A percentile compares a stretch with the other conserved stretches of the same genome.
These are phyloP conservation scores for Drosophila kanekoi DNA, from an alignment of 2,888 invertebrate genomes.

Conservation along the genomic window DNA sequence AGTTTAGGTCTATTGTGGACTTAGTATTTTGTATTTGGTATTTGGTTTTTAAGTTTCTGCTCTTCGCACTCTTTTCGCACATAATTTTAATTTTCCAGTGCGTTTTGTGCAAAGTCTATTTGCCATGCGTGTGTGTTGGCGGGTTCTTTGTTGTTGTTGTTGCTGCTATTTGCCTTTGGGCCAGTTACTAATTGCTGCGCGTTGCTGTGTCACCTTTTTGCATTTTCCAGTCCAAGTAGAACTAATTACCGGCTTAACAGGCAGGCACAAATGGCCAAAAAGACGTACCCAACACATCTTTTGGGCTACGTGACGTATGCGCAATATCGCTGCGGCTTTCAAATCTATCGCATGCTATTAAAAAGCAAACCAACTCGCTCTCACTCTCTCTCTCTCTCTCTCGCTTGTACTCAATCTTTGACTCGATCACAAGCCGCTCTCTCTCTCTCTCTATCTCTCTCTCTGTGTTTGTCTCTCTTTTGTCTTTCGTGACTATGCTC, in stretches of 20 bases:
- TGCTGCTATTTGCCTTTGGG: slow-evolving; percentile 18
- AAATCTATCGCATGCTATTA: slow-evolving; percentile 63
- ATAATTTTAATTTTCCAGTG: slow-evolving; percentile 49
- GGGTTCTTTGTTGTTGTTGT: slow-evolving; percentile 22
- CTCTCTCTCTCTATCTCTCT: background rate
- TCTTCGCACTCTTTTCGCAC: slow-evolving; percentile 47
- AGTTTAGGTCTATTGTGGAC: slow-evolving; percentile 21
- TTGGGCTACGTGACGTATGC: slow-evolving; percentile 52
- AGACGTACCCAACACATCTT: background rate
- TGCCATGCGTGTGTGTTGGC: slow-evolving; percentile 37
- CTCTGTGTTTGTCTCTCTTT: slow-evolving; percentile 4
- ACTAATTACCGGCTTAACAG: slow-evolving; percentile 48
- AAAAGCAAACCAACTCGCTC: background rate
- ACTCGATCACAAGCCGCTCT: background rate
- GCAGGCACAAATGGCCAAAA: slow-evolving; percentile 21
- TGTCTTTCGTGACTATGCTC: slow-evolving; percentile 36
- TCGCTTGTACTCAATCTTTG: background rate
- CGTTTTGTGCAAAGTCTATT: slow-evolving; percentile 82
- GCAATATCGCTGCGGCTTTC: slow-evolving; percentile 19
- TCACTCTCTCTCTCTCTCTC: slow-evolving; percentile 1
- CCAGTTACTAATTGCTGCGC: slow-evolving; percentile 23
- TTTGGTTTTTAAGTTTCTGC: slow-evolving; percentile 27
- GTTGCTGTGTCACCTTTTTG: slow-evolving; percentile 5
- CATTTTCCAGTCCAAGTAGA: slow-evolving; percentile 42
- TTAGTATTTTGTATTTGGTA: slow-evolving; percentile 21